These are phyloP conservation scores for Agrotis puta DNA, from an alignment of 2,888 invertebrate species.

Conservation along the genomic window DNA sequence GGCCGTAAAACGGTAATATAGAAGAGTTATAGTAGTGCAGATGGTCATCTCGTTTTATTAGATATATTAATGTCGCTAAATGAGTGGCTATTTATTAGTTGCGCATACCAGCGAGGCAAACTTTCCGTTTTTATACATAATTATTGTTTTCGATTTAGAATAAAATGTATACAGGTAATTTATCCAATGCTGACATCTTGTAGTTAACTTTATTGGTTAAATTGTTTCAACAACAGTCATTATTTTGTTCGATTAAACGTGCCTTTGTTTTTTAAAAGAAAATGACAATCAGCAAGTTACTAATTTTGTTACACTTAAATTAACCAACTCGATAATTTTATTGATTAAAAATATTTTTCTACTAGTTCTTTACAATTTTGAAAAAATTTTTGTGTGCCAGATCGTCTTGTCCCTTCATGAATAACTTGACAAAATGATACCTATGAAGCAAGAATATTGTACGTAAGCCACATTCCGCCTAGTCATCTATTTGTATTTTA, in stretches of 20 bases:
- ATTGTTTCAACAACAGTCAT: slow-evolving; percentile 20
- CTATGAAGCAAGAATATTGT: slow-evolving; percentile 5
- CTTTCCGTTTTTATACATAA: slow-evolving; percentile 39
- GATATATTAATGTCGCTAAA: slow-evolving; percentile 63
- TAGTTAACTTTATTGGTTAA: slow-evolving; percentile 13
- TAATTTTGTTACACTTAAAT: slow-evolving; percentile 25
- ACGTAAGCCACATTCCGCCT: slow-evolving; percentile 17
- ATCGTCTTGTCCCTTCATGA: background rate
- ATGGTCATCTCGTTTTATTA: slow-evolving; percentile 66
- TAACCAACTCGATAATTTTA: background rate
- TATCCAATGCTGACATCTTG: slow-evolving; percentile 14
- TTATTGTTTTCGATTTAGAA: slow-evolving; percentile 44
- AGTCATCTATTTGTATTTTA: slow-evolving; percentile 44
- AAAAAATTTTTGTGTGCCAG: fast-evolving
- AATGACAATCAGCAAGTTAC: slow-evolving; percentile 23
- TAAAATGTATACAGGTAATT: slow-evolving; percentile 21
- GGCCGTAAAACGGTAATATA: slow-evolving; percentile 63
- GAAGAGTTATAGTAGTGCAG: slow-evolving; percentile 51
- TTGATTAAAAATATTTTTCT: background rate
- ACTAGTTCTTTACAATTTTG: background rate
- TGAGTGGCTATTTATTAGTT: slow-evolving; percentile 60
- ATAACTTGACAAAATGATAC: background rate
- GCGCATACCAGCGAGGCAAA: slow-evolving; percentile 29
- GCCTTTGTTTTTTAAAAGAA: slow-evolving; percentile 26
- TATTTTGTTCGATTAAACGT: slow-evolving; percentile 16